These are phyloP conservation scores for Catocala nupta DNA, from an alignment of 2,888 invertebrate genomes.

Conservation along the genomic window DNA sequence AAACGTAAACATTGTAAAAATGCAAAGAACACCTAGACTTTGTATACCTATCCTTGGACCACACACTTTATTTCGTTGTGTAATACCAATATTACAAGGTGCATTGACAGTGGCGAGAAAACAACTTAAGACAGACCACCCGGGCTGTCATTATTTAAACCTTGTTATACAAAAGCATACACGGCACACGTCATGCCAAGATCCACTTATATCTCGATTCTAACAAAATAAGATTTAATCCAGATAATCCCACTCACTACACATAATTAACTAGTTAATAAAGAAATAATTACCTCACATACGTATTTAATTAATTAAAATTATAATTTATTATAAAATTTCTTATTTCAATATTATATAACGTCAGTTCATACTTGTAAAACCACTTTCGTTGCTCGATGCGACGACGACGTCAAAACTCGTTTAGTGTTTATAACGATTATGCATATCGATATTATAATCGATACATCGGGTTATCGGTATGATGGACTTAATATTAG, in stretches of 20 bases:
- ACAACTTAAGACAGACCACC: too few relatives aligned
- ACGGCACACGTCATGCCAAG: neutral
- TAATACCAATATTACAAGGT: neutral
- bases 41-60: too few relatives aligned
- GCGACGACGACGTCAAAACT: constrained; percentile 24
- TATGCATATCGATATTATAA: constrained; percentile 38
- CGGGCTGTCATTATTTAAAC: too few relatives aligned
- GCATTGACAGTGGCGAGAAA: too few relatives aligned
- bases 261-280: constrained; percentile 31
- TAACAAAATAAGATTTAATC: constrained; percentile 15
- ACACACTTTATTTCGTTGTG: too few relatives aligned
- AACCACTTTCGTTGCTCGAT: constrained; percentile 42
- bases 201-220: neutral
- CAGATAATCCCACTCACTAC: constrained; percentile 33
- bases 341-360: constrained; percentile 35
- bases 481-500: constrained; percentile 6
- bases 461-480: constrained; percentile 20
- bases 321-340: constrained; percentile 34
- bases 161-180: too few relatives aligned
- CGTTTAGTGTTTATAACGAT: constrained; percentile 25
- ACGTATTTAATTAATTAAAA: constrained; percentile 25
- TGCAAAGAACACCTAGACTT: too few relatives aligned
- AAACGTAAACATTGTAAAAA: too few relatives aligned
- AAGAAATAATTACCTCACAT: constrained; percentile 26
- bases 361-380: constrained; percentile 16